These are phyloP conservation scores for Drosophila cardini DNA, from an alignment of 1,140 invertebrate species.

Conservation along the genomic window DNA sequence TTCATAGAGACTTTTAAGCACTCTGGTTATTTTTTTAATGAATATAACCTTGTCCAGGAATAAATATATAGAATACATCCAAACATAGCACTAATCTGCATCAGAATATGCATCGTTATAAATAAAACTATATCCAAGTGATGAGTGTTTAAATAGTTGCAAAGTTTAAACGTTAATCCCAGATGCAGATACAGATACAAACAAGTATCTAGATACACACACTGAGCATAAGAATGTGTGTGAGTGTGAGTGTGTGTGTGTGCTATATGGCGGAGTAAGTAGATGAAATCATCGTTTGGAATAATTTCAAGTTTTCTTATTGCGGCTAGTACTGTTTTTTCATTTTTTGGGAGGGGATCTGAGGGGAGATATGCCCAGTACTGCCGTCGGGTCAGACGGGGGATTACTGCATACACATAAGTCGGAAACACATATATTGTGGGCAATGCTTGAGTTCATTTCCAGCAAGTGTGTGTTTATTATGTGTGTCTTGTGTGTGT, in stretches of 20 bases:
- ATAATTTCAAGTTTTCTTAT: slow-evolving; percentile 71
- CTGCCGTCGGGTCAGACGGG: neutral
- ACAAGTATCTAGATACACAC: slow-evolving; percentile 34
- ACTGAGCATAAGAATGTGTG: slow-evolving; percentile 7
- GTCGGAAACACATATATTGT: slow-evolving; percentile 44
- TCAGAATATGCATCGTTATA: slow-evolving; percentile 16
- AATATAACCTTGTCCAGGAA: slow-evolving; percentile 64
- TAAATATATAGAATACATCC: slow-evolving; percentile 37
- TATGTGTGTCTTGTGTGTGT: slow-evolving; percentile 1
- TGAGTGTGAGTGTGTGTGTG: slow-evolving; percentile 29
- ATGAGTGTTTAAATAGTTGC: slow-evolving; percentile 47
- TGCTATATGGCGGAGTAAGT: slow-evolving; percentile 58
- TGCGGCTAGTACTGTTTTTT: slow-evolving; percentile 21
- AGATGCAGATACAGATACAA: slow-evolving; percentile 26
- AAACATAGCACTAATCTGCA: slow-evolving; percentile 38
- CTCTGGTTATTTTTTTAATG: slow-evolving; percentile 48
- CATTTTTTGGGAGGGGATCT: neutral
- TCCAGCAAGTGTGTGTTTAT: slow-evolving; percentile 44
- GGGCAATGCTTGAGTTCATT: slow-evolving; percentile 67
- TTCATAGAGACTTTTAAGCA: slow-evolving; percentile 36
- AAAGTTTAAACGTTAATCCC: slow-evolving; percentile 29
- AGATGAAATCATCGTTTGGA: slow-evolving; percentile 79
- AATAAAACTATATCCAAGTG: slow-evolving; percentile 1
- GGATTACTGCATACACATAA: slow-evolving; percentile 28
- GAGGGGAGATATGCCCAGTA: neutral